Evolutionary conservation across 2,797 vertebrate species (phyloP).

Genomic region (Lacerta agilis): DNA sequence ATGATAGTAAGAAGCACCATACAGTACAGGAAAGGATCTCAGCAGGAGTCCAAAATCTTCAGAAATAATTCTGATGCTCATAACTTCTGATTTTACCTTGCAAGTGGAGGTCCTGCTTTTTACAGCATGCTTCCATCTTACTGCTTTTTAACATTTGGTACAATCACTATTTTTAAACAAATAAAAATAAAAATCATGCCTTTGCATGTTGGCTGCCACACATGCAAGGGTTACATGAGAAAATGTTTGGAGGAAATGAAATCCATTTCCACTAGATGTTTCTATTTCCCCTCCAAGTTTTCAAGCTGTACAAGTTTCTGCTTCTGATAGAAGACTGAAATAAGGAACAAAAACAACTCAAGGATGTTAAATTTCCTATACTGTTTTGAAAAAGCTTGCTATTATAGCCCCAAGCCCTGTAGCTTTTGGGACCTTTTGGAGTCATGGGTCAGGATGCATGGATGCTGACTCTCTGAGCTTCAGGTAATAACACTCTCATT

Average conservation of each 20-base stretch:
- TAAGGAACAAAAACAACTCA: not conserved
- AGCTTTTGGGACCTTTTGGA: conserved; percentile 39
- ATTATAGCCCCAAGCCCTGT: not conserved
- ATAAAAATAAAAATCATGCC: too few species aligned
- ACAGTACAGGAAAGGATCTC: not conserved
- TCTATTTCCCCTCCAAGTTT: not conserved
- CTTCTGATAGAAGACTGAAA: not conserved
- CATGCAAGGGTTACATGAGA: not conserved
- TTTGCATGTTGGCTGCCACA: not conserved
- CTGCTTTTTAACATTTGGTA: not conserved
- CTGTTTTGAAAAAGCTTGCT: not conserved
- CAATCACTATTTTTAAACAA: not conserved
- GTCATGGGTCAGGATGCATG: conserved; percentile 50
- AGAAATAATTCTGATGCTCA: not conserved
- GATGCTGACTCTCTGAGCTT: conserved; percentile 32
- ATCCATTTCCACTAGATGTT: not conserved
- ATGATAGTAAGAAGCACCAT: too few species aligned
- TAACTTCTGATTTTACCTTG: not conserved
- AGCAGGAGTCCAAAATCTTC: not conserved
- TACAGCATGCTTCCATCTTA: not conserved
- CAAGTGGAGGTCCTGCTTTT: not conserved
- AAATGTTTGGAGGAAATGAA: not conserved
- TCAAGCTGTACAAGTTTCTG: not conserved
- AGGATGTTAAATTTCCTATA: not conserved
- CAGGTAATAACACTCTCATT: conserved; percentile 49